phyloP scores from a whole-genome alignment of 2,888 invertebrate genomes.

The Monopis laevigella region DNA sequence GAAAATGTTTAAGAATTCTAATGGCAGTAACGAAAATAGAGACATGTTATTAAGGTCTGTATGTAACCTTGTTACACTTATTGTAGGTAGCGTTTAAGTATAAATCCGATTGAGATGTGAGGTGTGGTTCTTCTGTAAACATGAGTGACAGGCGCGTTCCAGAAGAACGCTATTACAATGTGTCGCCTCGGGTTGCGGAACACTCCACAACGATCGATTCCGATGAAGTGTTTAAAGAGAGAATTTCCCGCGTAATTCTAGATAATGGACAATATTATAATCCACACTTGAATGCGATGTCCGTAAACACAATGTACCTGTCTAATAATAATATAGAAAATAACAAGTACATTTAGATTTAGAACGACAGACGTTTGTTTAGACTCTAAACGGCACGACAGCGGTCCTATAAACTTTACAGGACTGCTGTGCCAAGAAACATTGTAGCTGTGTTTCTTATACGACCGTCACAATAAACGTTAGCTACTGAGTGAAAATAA shows the following conservation, averaged over 20 bases:
- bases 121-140: slow-evolving; percentile 20
- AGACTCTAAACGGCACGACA: no score
- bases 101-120: background rate
- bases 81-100: background rate
- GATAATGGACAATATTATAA: slow-evolving; percentile 33
- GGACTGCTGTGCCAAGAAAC: no score
- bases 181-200: slow-evolving; percentile 30
- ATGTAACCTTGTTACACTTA: no score
- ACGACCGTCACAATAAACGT: no score
- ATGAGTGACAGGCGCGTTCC: slow-evolving; percentile 34
- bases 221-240: slow-evolving; percentile 33
- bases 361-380: slow-evolving; percentile 8
- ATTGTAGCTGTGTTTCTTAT: no score
- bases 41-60: no score
- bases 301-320: slow-evolving; percentile 9
- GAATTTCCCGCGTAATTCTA: slow-evolving; percentile 33
- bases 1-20: no score
- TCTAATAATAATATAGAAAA: slow-evolving; percentile 11
- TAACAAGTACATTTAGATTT: slow-evolving; percentile 10
- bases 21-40: no score
- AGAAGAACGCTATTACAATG: slow-evolving; percentile 7
- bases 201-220: slow-evolving; percentile 33
- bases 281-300: slow-evolving; percentile 23
- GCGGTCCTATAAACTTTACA: no score
- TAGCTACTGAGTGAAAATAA: no score